Evolutionary conservation across 2,797 vertebrate genomes (phyloP).

Genomic region (Siniperca scherzeri): DNA sequence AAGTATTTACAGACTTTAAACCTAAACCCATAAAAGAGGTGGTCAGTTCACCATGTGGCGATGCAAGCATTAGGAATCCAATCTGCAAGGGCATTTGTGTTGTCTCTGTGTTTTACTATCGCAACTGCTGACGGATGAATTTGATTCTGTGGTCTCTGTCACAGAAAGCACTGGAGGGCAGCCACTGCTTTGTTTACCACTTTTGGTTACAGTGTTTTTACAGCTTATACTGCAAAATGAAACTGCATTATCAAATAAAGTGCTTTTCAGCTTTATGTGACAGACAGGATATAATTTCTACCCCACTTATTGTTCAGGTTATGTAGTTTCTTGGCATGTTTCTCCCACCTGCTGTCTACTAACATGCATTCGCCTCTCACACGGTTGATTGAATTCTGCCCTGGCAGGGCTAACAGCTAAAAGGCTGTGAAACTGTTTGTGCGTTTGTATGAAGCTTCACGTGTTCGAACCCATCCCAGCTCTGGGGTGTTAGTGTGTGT

Average conservation of each 20-base stretch:
- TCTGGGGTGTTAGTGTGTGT: slow-evolving; percentile 33
- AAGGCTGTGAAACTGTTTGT: slow-evolving; percentile 25
- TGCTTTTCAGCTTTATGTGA: neutral
- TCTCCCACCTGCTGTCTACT: neutral
- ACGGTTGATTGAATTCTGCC: slow-evolving; percentile 16
- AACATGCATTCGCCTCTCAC: slow-evolving; percentile 7
- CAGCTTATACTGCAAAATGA: slow-evolving; percentile 1
- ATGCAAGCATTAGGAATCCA: slow-evolving; percentile 23
- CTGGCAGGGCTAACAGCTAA: slow-evolving; percentile 21
- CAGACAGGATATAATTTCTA: neutral
- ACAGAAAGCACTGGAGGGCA: slow-evolving; percentile 71
- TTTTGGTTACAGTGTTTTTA: slow-evolving; percentile 20
- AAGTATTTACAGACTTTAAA: neutral
- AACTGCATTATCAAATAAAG: neutral
- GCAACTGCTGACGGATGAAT: slow-evolving; percentile 76
- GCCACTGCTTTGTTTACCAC: slow-evolving; percentile 63
- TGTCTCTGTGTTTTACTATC: slow-evolving; percentile 44
- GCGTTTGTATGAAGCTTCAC: slow-evolving; percentile 45
- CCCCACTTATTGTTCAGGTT: neutral
- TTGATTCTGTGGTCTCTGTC: slow-evolving; percentile 69
- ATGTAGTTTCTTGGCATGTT: slow-evolving; percentile 17
- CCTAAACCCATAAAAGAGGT: neutral
- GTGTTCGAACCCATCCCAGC: slow-evolving; percentile 71
- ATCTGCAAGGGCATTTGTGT: slow-evolving; percentile 45
- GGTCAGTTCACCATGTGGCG: slow-evolving; percentile 4